Conservation (phyloP, 2,888 invertebrate species). For the Callyntrura guangdongensis region DNA sequence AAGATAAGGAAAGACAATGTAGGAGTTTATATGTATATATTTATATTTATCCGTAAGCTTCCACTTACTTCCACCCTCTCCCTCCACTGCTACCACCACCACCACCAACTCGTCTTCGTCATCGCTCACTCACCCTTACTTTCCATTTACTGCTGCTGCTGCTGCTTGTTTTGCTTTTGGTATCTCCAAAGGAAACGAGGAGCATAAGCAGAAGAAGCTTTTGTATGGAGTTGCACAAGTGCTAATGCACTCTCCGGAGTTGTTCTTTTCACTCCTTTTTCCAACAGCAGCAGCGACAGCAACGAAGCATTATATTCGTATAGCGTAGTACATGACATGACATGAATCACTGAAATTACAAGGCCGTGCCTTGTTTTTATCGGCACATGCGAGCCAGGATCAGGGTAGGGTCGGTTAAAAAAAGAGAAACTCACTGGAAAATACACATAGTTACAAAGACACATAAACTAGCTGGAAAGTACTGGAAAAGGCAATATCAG, state of each 20-base stretch:
- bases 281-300: constrained; percentile 1
- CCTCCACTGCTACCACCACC: constrained; percentile 42
- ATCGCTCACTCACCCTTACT: constrained; percentile 66
- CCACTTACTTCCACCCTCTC: constrained; percentile 66
- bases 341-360: constrained; percentile 76
- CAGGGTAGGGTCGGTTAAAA: constrained; percentile 57
- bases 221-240: neutral
- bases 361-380: constrained; percentile 74
- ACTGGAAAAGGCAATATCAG: constrained; percentile 7
- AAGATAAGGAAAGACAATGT: constrained; percentile 30
- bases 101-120: constrained; percentile 51
- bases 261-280: neutral
- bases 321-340: constrained; percentile 51
- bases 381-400: constrained; percentile 70
- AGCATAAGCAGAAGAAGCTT: neutral
- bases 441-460: neutral
- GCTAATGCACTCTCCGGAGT: neutral
- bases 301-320: neutral
- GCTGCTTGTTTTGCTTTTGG: constrained; percentile 57
- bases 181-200: constrained; percentile 75
- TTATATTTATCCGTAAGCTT: no score
- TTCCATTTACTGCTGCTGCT: neutral
- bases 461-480: constrained; percentile 26
- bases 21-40: no score
- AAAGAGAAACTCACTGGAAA: neutral